These are phyloP conservation scores for Tympanuchus pallidicinctus DNA, from an alignment of 2,113 vertebrate species.

Conservation along the genomic window DNA sequence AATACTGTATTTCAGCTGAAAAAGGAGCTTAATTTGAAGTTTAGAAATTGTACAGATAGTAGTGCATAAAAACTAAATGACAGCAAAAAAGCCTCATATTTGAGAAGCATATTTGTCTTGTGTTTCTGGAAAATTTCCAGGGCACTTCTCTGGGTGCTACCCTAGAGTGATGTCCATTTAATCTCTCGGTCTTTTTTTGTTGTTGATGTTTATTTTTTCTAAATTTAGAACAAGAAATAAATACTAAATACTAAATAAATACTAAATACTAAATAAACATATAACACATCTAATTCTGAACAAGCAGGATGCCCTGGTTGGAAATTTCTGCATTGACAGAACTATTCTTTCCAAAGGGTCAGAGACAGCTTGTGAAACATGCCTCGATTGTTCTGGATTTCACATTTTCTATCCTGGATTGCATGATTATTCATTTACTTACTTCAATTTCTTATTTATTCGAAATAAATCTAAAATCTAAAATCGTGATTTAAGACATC, in stretches of 20 bases:
- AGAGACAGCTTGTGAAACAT: neutral
- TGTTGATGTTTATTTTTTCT: neutral
- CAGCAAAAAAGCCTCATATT: neutral
- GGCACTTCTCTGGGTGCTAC: accelerated
- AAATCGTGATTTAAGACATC: neutral
- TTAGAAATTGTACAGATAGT: neutral
- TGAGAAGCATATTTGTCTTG: neutral
- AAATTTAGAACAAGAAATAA: neutral
- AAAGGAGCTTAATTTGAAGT: neutral
- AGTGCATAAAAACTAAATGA: neutral
- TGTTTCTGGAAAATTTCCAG: neutral
- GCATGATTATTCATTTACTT: neutral
- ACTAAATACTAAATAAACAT: neutral
- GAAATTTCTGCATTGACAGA: neutral
- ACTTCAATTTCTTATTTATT: neutral
- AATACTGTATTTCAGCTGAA: neutral
- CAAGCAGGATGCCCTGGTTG: neutral
- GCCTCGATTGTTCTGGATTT: neutral
- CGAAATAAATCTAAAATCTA: neutral
- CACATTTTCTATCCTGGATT: neutral
- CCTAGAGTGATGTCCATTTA: neutral
- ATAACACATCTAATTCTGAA: accelerated
- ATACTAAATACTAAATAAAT: neutral
- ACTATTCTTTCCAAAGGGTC: neutral
- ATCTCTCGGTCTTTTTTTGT: neutral